Percentiles rank a stretch among this genome's conserved stretches.
Conservation (phyloP, 1,140 invertebrate species). For the Andrena cerasifolii region DNA sequence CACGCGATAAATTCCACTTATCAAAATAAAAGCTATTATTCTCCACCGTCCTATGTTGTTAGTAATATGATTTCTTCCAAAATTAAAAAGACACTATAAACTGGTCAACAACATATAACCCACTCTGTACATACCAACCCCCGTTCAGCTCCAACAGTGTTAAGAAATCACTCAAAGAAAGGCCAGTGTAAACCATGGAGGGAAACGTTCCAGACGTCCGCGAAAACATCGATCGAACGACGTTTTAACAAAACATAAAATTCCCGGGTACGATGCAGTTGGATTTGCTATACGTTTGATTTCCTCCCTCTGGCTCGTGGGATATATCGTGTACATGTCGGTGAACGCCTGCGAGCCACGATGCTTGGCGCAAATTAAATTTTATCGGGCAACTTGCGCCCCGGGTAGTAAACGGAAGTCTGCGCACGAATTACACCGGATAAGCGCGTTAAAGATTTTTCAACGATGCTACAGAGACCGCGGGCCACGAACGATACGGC, state of each 20-base stretch:
- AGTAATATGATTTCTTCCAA: too few relatives aligned
- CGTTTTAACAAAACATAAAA: constrained; percentile 9
- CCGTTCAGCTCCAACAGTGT: too few relatives aligned
- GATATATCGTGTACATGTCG: constrained; percentile 11
- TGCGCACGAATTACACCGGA: constrained; percentile 43
- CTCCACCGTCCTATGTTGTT: too few relatives aligned
- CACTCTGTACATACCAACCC: too few relatives aligned
- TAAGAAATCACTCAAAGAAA: background rate
- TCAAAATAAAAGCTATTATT: too few relatives aligned
- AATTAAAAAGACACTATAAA: too few relatives aligned
- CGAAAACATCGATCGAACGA: constrained; percentile 16
- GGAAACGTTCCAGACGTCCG: background rate
- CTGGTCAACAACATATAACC: too few relatives aligned
- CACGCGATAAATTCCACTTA: too few relatives aligned
- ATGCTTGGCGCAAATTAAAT: constrained; percentile 61
- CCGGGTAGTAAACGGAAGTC: constrained; percentile 9
- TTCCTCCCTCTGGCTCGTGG: background rate
- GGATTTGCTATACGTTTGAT: background rate
- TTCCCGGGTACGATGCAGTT: background rate
- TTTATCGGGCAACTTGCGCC: constrained; percentile 57
- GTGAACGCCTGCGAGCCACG: constrained; percentile 8
- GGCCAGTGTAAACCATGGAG: background rate
- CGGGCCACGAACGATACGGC: background rate
- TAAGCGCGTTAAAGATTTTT: constrained; percentile 48
- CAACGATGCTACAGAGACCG: background rate